Percentiles rank a stretch among this genome's conserved stretches.
Evolutionary conservation across 2,113 vertebrate genomes (phyloP).

Genomic region (Neoarius graeffei): DNA sequence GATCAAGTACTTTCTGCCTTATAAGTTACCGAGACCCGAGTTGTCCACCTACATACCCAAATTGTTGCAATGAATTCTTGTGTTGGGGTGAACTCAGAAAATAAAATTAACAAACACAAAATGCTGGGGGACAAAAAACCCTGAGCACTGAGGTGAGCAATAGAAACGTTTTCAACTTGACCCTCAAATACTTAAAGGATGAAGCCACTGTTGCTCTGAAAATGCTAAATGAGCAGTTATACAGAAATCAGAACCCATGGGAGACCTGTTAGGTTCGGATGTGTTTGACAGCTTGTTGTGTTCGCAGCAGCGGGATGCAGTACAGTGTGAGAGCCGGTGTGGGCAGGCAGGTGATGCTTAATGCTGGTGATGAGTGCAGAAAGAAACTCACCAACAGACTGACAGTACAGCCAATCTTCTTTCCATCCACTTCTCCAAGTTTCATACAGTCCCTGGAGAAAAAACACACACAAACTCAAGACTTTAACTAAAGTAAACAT

Average conservation of each 20-base stretch:
- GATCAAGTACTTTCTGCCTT: constrained; percentile 13
- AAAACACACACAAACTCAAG: constrained; percentile 45
- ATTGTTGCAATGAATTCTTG: constrained; percentile 18
- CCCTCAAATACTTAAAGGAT: neutral
- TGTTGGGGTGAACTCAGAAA: constrained; percentile 16
- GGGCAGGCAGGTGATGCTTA: constrained; percentile 7
- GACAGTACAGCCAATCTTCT: constrained; percentile 98
- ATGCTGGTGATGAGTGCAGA: neutral
- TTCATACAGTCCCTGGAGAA: constrained; percentile 93
- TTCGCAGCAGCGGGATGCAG: constrained; percentile 1
- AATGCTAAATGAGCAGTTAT: neutral
- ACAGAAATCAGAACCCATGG: neutral
- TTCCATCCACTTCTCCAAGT: constrained; percentile 94
- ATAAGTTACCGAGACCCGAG: constrained; percentile 25
- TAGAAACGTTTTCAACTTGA: neutral
- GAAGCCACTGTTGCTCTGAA: neutral
- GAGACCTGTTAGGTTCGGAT: neutral
- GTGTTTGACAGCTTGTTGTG: constrained; percentile 15
- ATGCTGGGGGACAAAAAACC: neutral
- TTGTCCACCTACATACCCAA: constrained; percentile 27
- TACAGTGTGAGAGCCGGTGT: neutral
- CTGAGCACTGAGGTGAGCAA: neutral
- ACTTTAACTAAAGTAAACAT: neutral
- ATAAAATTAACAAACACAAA: neutral
- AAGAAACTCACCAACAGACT: constrained; percentile 89